Evolutionary conservation across 2,797 vertebrate species (phyloP).

Genomic region (Mareca penelope): DNA sequence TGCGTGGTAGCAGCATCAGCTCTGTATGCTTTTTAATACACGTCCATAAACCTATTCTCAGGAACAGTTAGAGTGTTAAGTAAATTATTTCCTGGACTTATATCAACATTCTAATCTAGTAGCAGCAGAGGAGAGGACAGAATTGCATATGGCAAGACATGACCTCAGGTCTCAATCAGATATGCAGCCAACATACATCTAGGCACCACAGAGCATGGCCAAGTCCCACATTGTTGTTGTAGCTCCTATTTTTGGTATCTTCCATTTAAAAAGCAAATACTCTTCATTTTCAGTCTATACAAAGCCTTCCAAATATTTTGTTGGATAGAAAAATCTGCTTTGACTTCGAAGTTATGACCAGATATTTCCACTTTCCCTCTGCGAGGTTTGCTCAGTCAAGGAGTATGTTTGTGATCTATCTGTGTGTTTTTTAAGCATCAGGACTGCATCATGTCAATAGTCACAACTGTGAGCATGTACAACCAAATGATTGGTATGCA

Average conservation of each 20-base stretch:
- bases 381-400: not conserved
- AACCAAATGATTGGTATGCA: not conserved
- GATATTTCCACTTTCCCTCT: not conserved
- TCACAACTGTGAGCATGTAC: not conserved
- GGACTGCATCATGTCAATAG: rapidly evolving
- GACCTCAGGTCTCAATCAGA: not conserved
- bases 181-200: rapidly evolving
- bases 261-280: not conserved
- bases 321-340: not conserved
- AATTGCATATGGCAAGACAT: rapidly evolving
- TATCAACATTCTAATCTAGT: not conserved
- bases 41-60: not conserved
- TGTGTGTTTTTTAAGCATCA: not conserved
- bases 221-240: not conserved
- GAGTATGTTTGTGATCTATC: not conserved
- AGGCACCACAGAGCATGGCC: not conserved
- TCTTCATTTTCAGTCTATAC: not conserved
- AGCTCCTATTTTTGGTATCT: not conserved
- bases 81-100: not conserved
- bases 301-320: not conserved
- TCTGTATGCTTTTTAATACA: not conserved
- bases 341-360: not conserved
- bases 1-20: not conserved
- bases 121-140: not conserved
- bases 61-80: not conserved